Conservation (phyloP, 92 coral and sea anemone genomes). For the Zoanthus sociatus region DNA sequence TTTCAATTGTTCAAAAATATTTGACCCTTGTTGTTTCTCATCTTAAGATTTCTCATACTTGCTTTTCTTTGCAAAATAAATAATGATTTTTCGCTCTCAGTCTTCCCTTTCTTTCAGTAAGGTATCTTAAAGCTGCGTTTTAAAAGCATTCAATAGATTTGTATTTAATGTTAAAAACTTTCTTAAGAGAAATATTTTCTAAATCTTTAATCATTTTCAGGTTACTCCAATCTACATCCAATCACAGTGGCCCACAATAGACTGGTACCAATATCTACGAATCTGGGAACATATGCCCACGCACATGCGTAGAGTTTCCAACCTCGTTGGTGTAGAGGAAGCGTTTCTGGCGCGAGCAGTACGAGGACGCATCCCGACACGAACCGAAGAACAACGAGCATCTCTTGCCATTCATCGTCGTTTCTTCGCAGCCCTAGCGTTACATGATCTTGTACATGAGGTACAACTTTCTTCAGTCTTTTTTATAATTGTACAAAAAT, state of each 20-base stretch:
- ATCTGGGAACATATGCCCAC: constrained; percentile 98
- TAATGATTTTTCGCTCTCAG: too few species aligned
- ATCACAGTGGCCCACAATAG: constrained; percentile 94
- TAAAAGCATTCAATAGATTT: too few species aligned
- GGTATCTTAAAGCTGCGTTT: too few species aligned
- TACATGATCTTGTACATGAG: constrained; percentile 96
- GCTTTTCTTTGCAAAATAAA: too few species aligned
- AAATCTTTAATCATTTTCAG: constrained; percentile 30
- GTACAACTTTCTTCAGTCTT: neutral
- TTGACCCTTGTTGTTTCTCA: too few species aligned
- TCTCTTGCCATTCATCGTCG: constrained; percentile 92
- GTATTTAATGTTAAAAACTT: too few species aligned
- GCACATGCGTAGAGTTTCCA: constrained; percentile 97
- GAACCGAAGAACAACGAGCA: constrained; percentile 89
- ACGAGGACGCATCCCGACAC: constrained; percentile 90
- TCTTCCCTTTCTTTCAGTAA: too few species aligned
- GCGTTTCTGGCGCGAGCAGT: constrained; percentile 87
- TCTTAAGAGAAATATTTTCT: too few species aligned
- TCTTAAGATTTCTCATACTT: too few species aligned
- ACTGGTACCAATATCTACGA: constrained; percentile 96
- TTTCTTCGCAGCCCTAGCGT: constrained; percentile 93
- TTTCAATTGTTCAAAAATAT: too few species aligned
- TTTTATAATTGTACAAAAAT: too few species aligned
- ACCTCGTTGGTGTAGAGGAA: constrained; percentile 91
- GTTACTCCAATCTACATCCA: constrained; percentile 97